Conservation (phyloP, 2,113 vertebrate species). For the Pleuronectes platessa region DNA sequence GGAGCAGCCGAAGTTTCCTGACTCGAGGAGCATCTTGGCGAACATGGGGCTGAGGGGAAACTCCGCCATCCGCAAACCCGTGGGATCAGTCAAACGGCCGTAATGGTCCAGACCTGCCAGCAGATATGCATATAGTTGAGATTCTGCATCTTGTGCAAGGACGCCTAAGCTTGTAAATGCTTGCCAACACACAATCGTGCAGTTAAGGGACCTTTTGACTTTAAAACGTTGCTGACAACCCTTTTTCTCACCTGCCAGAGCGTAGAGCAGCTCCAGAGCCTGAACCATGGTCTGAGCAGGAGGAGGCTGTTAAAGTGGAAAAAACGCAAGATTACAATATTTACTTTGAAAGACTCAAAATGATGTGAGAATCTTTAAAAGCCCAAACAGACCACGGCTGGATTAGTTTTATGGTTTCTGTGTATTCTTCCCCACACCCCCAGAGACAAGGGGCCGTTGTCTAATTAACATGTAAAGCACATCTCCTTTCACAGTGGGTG, state of each 20-base stretch:
- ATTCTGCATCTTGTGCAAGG: slow-evolving; percentile 7
- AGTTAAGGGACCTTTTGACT: slow-evolving; percentile 18
- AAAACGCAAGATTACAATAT: slow-evolving; percentile 9
- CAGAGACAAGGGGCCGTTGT: background rate
- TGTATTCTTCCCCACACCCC: background rate
- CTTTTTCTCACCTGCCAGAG: slow-evolving; percentile 90
- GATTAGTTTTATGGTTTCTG: slow-evolving; percentile 25
- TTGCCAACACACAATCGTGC: background rate
- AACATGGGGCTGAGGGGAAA: slow-evolving; percentile 99
- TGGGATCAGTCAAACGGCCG: slow-evolving; percentile 92
- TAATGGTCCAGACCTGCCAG: slow-evolving; percentile 93
- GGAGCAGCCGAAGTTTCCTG: slow-evolving; percentile 97
- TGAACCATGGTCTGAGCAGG: slow-evolving; percentile 99
- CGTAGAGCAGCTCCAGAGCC: slow-evolving; percentile 95
- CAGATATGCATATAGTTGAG: slow-evolving; percentile 9
- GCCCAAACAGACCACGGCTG: slow-evolving; percentile 11
- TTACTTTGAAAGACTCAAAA: slow-evolving; percentile 11
- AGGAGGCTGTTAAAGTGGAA: slow-evolving; percentile 85
- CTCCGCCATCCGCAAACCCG: slow-evolving; percentile 95
- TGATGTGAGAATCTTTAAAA: slow-evolving; percentile 20
- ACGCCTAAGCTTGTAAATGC: background rate
- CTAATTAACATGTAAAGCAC: slow-evolving; percentile 63
- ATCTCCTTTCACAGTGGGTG: slow-evolving; percentile 41
- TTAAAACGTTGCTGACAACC: background rate
- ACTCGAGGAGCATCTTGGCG: slow-evolving; percentile 99